Percentiles rank a stretch among this genome's conserved stretches.
Conservation (phyloP, 2,113 vertebrate species). For the Setophaga petechia region DNA sequence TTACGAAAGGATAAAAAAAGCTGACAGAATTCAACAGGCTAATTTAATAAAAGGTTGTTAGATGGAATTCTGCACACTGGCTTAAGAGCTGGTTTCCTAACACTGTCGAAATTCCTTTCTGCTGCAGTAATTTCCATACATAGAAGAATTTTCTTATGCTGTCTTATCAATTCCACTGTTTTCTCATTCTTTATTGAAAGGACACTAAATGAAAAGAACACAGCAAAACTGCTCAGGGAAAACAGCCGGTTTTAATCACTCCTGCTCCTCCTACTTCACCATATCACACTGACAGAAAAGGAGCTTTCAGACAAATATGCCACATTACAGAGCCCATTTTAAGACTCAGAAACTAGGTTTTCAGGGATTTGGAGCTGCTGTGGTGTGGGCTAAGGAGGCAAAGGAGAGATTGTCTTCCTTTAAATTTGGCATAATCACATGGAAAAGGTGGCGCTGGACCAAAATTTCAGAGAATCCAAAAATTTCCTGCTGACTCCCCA, state of each 20-base stretch:
- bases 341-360: not conserved
- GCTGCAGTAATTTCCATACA: conserved; percentile 19
- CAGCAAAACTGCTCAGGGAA: not conserved
- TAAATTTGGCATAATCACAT: not conserved
- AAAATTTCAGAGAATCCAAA: not conserved
- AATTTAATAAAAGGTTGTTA: conserved; percentile 9
- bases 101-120: conserved; percentile 17
- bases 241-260: conserved; percentile 29
- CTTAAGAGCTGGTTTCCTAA: not conserved
- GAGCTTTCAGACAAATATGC: conserved; percentile 6
- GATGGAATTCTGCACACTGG: not conserved
- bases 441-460: not conserved
- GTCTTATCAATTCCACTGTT: conserved; percentile 19
- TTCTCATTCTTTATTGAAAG: conserved; percentile 4
- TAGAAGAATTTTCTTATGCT: not conserved
- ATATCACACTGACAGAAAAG: not conserved
- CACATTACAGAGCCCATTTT: conserved; percentile 4
- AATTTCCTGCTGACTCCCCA: not conserved
- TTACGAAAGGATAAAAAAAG: not conserved
- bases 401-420: not conserved
- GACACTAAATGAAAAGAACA: conserved; percentile 11
- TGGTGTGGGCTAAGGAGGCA: not conserved
- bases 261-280: not conserved
- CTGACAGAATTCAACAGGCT: not conserved
- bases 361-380: not conserved